Evolutionary conservation across 1,140 invertebrate species (phyloP).

Genomic region (Chionoecetes opilio): DNA sequence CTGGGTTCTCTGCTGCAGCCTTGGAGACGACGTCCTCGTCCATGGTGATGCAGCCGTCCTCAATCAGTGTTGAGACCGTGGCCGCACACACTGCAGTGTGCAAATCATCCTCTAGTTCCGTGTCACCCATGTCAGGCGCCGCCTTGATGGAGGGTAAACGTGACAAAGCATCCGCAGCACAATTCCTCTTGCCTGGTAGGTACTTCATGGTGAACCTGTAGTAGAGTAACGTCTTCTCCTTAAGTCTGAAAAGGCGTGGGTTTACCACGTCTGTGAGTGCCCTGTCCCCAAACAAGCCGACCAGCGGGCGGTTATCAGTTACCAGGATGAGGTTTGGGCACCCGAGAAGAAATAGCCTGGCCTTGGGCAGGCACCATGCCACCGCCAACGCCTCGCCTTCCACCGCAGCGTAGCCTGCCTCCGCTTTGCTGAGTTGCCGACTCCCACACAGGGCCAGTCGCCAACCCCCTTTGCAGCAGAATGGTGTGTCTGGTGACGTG

Average conservation of each 20-base stretch:
- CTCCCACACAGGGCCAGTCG: constrained; percentile 48
- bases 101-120: not conserved
- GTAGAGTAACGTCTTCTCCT: not conserved
- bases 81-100: not conserved
- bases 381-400: constrained; percentile 44
- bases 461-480: constrained; percentile 58
- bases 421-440: not conserved
- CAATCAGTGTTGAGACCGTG: not conserved
- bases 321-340: constrained; percentile 63
- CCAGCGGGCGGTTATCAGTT: constrained; percentile 41
- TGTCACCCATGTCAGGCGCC: not conserved
- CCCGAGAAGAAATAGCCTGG: constrained; percentile 10
- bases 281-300: constrained; percentile 39
- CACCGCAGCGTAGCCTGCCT: not conserved
- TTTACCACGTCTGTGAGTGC: constrained; percentile 49
- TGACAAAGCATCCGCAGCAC: not conserved
- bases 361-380: constrained; percentile 20
- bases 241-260: constrained; percentile 50
- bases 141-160: not conserved
- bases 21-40: not conserved
- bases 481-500: constrained; percentile 2
- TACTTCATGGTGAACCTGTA: constrained; percentile 45
- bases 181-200: constrained; percentile 35
- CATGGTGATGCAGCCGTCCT: constrained; percentile 32
- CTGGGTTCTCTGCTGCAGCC: too few relatives aligned